Base-by-base conservation (phyloP, 30 jellyfish, hydroid and myxozoan genomes). In the Rhopilema esculentum region DNA sequence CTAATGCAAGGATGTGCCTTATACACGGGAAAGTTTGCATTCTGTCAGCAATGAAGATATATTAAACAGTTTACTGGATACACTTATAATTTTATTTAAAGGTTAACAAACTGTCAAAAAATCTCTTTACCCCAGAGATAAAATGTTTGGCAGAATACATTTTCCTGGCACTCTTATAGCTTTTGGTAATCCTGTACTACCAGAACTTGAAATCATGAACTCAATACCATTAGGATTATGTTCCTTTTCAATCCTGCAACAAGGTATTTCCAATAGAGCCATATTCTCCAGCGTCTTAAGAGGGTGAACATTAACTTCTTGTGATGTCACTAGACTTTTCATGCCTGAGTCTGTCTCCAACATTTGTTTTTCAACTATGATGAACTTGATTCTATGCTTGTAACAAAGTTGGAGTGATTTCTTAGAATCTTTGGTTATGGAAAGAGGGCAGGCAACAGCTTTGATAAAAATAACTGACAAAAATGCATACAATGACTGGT, bases 181-280 rank as follows among this genome's bases (percentile, higher is more conserved):
- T 75, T 94, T 94, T 12, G 97, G 93, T 0, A 40, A 71, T 28
- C 98, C 97, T 1, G 98, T 94, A 32, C 94, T 94, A 8, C 98
- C 98, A 23, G 98, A 94, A 52, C 91, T 94, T 69, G 80, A 83
- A 1, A 88, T 91, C 18, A 94, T 78, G 74, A 75, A 89, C 26
- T 93, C 94, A 28, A 84, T 49, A 15, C 80, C 91, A 61, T 69
- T 64, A 53, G 23, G 27, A 18, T 25, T 24, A 26, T 63, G 50
- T 22, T 22, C 16, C n/a, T n/a, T 16, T 8, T 9, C 20, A 7
- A 25, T 1, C 4, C 27, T 24, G 1, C 23, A 4, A 12, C 23
- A 32, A 18, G 69, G 17, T n/a, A 73, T 16, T 19, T 40, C 69
- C 0, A 73, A 28, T 16, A 73, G 1, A 31, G 32, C 84, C 33